Conservation (phyloP, 2,113 vertebrate species). For the Aptenodytes patagonicus region DNA sequence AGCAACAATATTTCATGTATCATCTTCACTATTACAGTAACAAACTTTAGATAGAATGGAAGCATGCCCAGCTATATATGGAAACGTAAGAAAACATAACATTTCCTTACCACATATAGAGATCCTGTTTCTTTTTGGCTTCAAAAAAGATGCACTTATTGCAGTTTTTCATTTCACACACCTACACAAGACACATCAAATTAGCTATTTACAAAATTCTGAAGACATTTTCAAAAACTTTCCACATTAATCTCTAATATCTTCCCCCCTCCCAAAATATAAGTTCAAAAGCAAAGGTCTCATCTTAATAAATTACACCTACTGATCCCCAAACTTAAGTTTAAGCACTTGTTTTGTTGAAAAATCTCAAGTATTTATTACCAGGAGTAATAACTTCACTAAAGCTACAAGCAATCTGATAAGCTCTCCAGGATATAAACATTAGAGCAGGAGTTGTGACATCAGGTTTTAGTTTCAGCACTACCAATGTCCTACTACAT, state of each 20-base stretch:
- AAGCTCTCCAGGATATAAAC: background rate
- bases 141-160: constrained; percentile 98
- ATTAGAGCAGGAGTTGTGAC: background rate
- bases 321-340: background rate
- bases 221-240: background rate
- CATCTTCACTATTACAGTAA: background rate
- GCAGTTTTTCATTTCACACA: constrained; percentile 98
- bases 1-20: background rate
- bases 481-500: too few relatives aligned
- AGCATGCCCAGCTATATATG: background rate
- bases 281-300: background rate
- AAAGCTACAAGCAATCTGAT: background rate
- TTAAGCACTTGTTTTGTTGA: background rate
- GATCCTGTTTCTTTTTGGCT: constrained; percentile 97
- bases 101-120: constrained; percentile 92
- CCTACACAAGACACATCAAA: constrained; percentile 66
- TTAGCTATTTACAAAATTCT: background rate
- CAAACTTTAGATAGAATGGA: background rate
- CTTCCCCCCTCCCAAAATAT: background rate
- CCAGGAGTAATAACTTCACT: background rate
- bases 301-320: background rate
- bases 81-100: background rate
- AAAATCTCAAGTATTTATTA: rapidly evolving
- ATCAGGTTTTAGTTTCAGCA: background rate
- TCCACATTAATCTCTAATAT: background rate